Percentiles rank a stretch among this genome's conserved stretches.
Conservation (phyloP, 2,113 vertebrate species). For the Micronycteris hirsuta region DNA sequence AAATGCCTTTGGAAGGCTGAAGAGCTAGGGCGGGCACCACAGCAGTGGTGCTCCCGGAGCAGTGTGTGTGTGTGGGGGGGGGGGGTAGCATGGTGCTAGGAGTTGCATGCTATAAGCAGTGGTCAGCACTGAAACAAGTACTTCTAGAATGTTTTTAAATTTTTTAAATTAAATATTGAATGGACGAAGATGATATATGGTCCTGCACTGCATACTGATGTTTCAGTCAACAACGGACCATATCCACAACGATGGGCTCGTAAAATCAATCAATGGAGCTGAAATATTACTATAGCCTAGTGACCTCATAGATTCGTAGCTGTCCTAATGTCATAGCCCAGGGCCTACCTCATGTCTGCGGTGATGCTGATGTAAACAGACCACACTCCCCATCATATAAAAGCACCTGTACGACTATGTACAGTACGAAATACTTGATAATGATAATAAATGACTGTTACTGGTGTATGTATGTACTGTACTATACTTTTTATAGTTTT, state of each 20-base stretch:
- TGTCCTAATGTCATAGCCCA: not conserved
- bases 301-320: not conserved
- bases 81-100: not conserved
- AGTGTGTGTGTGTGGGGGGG: too few relatives aligned
- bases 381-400: not conserved
- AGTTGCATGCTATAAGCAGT: slow-evolving; percentile 58
- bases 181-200: not conserved
- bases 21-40: not conserved
- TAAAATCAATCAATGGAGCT: not conserved
- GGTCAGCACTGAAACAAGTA: slow-evolving; percentile 78
- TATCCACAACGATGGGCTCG: not conserved
- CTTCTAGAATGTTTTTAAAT: slow-evolving; percentile 43
- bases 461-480: not conserved
- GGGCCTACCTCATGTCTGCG: not conserved
- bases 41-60: not conserved
- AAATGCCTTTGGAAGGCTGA: slow-evolving; percentile 49
- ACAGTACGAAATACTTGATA: not conserved
- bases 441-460: not conserved
- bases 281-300: not conserved
- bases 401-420: not conserved
- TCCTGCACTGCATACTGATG: not conserved
- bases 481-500: not conserved
- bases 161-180: not conserved
- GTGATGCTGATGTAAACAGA: not conserved
- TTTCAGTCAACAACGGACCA: not conserved